phyloP scores from a whole-genome alignment of 23 tunicate species.

The Botrylloides violaceus region DNA sequence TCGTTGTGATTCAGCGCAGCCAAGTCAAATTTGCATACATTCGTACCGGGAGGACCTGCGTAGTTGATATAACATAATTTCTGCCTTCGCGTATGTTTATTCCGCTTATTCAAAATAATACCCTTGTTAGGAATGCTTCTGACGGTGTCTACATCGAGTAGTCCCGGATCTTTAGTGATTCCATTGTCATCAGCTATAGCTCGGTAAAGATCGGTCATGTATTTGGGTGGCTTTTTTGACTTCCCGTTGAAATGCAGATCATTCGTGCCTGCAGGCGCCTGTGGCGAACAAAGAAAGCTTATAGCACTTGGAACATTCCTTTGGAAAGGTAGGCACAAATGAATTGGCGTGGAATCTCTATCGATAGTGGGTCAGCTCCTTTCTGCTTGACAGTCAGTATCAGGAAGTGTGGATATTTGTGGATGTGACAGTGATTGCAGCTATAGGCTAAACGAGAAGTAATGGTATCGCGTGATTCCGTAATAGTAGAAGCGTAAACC shows the following conservation, averaged over 20 bases:
- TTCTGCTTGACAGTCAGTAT: no score
- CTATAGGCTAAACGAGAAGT: no score
- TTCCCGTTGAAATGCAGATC: not conserved
- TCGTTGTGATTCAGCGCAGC: slow-evolving; percentile 27
- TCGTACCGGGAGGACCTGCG: slow-evolving; percentile 42
- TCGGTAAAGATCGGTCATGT: slow-evolving; percentile 79
- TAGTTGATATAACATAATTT: not conserved
- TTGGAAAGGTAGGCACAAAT: no score
- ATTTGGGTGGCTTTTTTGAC: slow-evolving; percentile 69
- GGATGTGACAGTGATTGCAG: no score
- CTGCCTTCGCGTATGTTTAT: no score
- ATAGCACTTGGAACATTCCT: no score
- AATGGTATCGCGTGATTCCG: no score
- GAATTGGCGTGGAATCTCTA: no score
- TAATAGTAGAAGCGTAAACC: no score
- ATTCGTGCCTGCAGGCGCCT: slow-evolving; percentile 4
- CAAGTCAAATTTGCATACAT: slow-evolving; percentile 40
- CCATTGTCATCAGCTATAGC: slow-evolving; percentile 64
- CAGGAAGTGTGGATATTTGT: no score
- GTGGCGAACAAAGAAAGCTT: not conserved
- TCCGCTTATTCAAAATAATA: not conserved
- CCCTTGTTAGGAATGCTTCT: slow-evolving; percentile 78
- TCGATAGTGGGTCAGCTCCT: no score
- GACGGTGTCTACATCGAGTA: slow-evolving; percentile 66
- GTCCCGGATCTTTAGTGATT: slow-evolving; percentile 43